Percentiles rank a stretch among this genome's conserved stretches.
Conservation (phyloP, 2,113 vertebrate species). For the Anser cygnoides region DNA sequence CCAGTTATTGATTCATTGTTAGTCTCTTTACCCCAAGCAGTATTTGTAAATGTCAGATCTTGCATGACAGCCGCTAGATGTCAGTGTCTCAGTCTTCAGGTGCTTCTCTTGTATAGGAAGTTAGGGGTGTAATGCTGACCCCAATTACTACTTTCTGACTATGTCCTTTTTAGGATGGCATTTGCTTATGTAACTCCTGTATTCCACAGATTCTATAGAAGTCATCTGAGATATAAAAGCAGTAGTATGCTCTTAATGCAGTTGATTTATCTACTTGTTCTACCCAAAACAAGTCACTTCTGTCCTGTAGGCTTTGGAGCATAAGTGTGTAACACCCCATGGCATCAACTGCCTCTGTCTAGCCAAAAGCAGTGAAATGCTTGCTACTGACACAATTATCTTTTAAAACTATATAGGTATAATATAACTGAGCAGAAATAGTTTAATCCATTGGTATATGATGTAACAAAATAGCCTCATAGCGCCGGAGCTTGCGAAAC, state of each 20-base stretch:
- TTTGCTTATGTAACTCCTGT: background rate
- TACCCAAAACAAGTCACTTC: background rate
- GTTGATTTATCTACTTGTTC: background rate
- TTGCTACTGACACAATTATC: background rate
- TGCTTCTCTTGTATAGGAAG: background rate
- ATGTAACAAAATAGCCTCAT: background rate
- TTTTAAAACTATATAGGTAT: background rate
- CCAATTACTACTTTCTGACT: background rate
- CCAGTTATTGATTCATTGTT: background rate
- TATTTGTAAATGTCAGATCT: background rate
- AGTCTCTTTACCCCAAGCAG: background rate
- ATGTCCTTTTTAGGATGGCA: background rate
- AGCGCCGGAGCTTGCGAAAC: background rate
- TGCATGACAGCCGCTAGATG: slow-evolving; percentile 35
- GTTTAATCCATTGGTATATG: background rate
- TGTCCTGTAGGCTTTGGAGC: background rate
- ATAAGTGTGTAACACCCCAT: background rate
- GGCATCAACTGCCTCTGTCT: background rate
- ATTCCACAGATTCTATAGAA: background rate
- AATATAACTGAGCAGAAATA: background rate
- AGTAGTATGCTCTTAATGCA: background rate
- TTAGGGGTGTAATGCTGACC: too few species aligned
- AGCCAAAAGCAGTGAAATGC: background rate
- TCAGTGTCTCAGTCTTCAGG: background rate
- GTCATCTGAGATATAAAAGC: background rate